A percentile compares a stretch with the other conserved stretches of the same genome.
These are phyloP conservation scores for Balaenoptera acutorostrata DNA, from an alignment of 2,113 vertebrate species.

Conservation along the genomic window DNA sequence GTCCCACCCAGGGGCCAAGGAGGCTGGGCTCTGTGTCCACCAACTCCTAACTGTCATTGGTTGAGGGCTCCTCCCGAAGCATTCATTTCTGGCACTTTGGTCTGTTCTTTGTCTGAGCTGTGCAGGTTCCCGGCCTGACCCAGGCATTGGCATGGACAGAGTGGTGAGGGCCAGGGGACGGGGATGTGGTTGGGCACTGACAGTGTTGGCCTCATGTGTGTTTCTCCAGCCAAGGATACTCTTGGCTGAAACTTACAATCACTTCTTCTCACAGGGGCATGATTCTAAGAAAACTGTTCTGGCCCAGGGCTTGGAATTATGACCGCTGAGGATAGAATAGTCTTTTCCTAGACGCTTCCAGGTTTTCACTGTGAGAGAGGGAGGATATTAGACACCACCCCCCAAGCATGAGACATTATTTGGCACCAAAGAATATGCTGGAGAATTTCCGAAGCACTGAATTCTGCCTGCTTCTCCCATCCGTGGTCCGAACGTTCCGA, in stretches of 20 bases:
- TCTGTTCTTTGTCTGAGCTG: not conserved
- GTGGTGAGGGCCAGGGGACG: not conserved
- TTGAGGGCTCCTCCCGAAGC: not conserved
- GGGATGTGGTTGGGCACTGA: accelerated
- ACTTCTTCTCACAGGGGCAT: not conserved
- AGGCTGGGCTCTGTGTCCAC: not conserved
- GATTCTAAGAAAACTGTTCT: not conserved
- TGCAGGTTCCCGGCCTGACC: not conserved
- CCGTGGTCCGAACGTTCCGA: not conserved
- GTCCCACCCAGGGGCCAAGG: not conserved
- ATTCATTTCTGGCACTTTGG: not conserved
- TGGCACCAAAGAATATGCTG: not conserved
- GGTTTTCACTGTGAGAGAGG: not conserved
- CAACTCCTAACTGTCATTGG: not conserved
- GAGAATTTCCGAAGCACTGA: not conserved
- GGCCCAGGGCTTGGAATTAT: not conserved
- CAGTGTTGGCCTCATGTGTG: not conserved
- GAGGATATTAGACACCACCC: not conserved
- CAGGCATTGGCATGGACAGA: not conserved
- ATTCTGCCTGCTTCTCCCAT: not conserved
- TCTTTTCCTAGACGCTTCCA: not conserved
- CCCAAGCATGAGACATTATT: not conserved
- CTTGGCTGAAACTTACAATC: not conserved
- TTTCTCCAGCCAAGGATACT: not conserved
- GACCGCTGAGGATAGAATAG: not conserved